phyloP scores from a whole-genome alignment of 1,140 invertebrate genomes.

The Panonychus citri region DNA sequence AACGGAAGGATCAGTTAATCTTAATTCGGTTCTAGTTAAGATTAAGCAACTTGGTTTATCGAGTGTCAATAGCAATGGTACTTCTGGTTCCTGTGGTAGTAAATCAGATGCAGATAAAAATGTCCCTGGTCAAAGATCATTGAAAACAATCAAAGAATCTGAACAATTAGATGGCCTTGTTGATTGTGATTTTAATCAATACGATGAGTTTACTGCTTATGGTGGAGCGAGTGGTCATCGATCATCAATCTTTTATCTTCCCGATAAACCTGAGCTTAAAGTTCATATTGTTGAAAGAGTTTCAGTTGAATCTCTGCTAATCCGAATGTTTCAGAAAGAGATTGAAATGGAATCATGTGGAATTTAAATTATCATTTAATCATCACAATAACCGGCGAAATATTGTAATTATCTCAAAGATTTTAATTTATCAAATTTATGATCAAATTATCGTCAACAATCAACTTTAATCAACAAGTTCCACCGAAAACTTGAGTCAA shows the following conservation, averaged over 20 bases:
- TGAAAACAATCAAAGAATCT: not conserved
- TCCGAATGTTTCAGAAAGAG: not conserved
- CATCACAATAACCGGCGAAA: no score
- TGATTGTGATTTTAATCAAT: not conserved
- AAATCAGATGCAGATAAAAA: not conserved
- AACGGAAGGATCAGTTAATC: constrained; percentile 19
- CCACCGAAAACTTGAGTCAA: no score
- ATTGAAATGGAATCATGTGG: not conserved
- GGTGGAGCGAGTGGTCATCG: not conserved
- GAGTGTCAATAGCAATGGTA: no score
- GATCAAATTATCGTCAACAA: no score
- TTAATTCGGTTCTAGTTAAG: constrained; percentile 25
- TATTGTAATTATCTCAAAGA: no score
- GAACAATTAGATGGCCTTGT: not conserved
- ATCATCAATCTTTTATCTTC: not conserved
- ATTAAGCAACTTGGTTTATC: constrained; percentile 26
- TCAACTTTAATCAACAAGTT: no score
- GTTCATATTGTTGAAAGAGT: not conserved
- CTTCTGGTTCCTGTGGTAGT: no score
- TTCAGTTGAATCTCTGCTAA: not conserved
- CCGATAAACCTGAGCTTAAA: not conserved
- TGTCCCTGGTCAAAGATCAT: not conserved
- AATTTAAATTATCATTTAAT: no score
- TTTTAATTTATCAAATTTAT: no score
- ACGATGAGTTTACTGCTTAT: not conserved